Evolutionary conservation across 2,888 invertebrate genomes (phyloP), one percentile per base, ranked within the genome.

Genomic region (Drosophila parthenogenetica): DNA sequence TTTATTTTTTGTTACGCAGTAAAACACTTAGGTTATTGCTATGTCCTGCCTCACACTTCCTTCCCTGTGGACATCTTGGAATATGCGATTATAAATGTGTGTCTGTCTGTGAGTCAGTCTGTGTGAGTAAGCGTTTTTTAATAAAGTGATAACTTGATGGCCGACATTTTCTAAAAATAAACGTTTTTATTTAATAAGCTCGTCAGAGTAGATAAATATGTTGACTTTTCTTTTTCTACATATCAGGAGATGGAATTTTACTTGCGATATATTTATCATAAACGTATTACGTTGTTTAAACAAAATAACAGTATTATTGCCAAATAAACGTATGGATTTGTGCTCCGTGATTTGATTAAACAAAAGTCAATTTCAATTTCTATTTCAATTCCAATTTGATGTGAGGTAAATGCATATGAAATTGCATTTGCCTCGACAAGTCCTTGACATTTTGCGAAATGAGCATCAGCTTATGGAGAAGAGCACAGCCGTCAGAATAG

Each of bases 141-240:
- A 81, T 81, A 81, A 85, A 85, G 88, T 81, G 86, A 88, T 87
- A 85, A 87, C 83, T 84, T 85, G 88, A 79, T 79, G 88, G 65
- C 72, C 69, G 76, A 87, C 86, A 85, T 79, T 71, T 76, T 68
- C 83, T 79, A 79, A 79, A 88, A 85, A 88, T 79, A 81, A 81
- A 87, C 63, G 74, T 67, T 79, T 79, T 70, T 55, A 58, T 57
- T 60, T 61, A 75, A 66, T 76, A 76, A 75, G 35, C 45, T 61
- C 14, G 49, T 16, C 17, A 7, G 43, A 48, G 57, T 25, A 45
- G 11, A 45, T 37, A 53, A 17, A 16, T 45, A 35, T 17, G 42
- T 53, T 8, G 14, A 17, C 19, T 11, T 32, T 22, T 16, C 16
- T 39, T 22, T 35, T 17, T 35, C 19, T 2, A 16, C 48, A 19